Conservation (phyloP, 1,140 invertebrate species). For the Drosophila kohkoa region DNA sequence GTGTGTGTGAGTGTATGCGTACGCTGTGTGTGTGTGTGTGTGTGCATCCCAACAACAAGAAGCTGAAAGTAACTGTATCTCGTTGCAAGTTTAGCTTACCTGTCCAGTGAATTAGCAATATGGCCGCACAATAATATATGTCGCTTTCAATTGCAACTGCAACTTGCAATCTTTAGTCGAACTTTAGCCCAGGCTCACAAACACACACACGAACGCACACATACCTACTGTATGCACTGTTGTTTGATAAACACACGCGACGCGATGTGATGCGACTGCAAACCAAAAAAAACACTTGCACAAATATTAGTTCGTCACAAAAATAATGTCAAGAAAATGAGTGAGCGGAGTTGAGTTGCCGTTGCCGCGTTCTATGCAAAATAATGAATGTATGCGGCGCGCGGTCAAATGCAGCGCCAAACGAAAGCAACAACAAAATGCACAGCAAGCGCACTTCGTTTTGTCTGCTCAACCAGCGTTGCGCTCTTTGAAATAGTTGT, state of each 20-base stretch:
- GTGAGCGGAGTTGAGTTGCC: background rate
- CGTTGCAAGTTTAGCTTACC: slow-evolving; percentile 47
- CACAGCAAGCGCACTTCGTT: slow-evolving; percentile 20
- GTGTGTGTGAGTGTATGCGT: slow-evolving; percentile 17
- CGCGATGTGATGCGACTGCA: slow-evolving; percentile 22
- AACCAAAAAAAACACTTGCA: slow-evolving; percentile 61
- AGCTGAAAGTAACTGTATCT: slow-evolving; percentile 69
- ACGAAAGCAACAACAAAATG: slow-evolving; percentile 55
- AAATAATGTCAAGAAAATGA: slow-evolving; percentile 31
- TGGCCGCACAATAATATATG: slow-evolving; percentile 46
- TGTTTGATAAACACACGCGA: slow-evolving; percentile 35
- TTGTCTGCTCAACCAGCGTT: slow-evolving; percentile 4
- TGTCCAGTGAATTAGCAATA: slow-evolving; percentile 64
- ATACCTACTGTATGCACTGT: background rate
- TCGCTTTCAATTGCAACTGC: slow-evolving; percentile 71
- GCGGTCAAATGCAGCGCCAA: slow-evolving; percentile 49
- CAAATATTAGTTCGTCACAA: slow-evolving; percentile 62
- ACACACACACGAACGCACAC: slow-evolving; percentile 16
- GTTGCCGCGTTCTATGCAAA: slow-evolving; percentile 44
- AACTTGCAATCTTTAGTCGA: slow-evolving; percentile 39
- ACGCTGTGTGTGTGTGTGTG: slow-evolving; percentile 24
- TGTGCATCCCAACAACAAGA: slow-evolving; percentile 44
- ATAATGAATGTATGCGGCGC: slow-evolving; percentile 27
- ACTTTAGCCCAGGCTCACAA: slow-evolving; percentile 60
- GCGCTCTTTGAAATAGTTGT: slow-evolving; percentile 42